Evolutionary conservation across 2,888 invertebrate genomes (phyloP), one percentile per base, ranked within the genome.

Genomic region (Agonum fuliginosum): DNA sequence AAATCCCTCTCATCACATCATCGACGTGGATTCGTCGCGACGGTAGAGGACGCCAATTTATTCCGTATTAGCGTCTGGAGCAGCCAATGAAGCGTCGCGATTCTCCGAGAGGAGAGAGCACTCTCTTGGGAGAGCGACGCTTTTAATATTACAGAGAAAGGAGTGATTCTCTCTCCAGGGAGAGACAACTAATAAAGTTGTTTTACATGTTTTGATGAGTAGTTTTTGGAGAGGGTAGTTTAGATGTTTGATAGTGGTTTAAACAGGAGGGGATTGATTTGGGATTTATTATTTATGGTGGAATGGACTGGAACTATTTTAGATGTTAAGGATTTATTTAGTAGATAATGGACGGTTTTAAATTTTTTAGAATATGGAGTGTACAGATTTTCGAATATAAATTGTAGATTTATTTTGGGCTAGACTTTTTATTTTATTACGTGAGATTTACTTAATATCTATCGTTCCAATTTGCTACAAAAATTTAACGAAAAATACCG

Each of bases 31-130:
- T 83, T 83, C 82, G 83, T 79, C 78, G 79, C 80, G 82, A 82
- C 82, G 80, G 80, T 80, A 81, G 81, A 81, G 82, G 82, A 81
- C 83, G 82, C 81, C 83, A 83, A 82, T 83, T 82, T 83, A 82
- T 82, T 82, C 81, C 80, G 81, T 80, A 81, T 83, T 83, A 83
- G 82, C 80, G 81, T 81, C 82, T 80, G 80, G 80, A 80, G 81
- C 80, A 80, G 79, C 83, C 83, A 83, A 83, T 83, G 82, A 82
- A 83, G 82, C 83, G 80, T 81, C 81, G 77, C 81, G 58, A 12
- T 81, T 80, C 81, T 80, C 81, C 80, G 20, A 17, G 10, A 8
- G 34, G 20, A 81, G 70, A 71, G 81, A 80, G 81, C n/a, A 81
- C 81, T 78, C 79, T 75, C 80, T 22, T 3, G 24, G 34, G 74